phyloP scores from a whole-genome alignment of 2,797 vertebrate genomes.

The Loriculus beryllinus region DNA sequence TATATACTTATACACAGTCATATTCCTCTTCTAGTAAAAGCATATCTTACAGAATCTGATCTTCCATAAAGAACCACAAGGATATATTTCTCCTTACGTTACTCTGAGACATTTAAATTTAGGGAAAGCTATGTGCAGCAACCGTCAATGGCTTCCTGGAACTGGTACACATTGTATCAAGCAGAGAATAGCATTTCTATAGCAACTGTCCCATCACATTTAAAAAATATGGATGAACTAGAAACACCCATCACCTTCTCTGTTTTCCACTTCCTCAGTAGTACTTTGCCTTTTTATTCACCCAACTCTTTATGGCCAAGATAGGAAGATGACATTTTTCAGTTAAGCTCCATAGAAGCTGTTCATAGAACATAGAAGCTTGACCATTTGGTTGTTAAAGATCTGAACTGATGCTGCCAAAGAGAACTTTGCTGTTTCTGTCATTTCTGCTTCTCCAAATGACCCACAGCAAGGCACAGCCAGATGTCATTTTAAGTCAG shows the following conservation, averaged over 20 bases:
- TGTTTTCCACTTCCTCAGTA: not conserved
- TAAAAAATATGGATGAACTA: not conserved
- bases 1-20: not conserved
- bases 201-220: slow-evolving; percentile 7
- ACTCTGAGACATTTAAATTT: slow-evolving; percentile 13
- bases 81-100: not conserved
- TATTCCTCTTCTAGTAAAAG: not conserved
- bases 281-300: not conserved
- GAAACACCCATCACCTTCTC: not conserved
- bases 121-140: slow-evolving; percentile 8
- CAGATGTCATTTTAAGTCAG: not conserved
- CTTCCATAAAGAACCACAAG: not conserved
- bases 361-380: not conserved
- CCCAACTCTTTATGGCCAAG: not conserved
- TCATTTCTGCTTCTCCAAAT: not conserved
- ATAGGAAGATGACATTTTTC: not conserved
- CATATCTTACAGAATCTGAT: not conserved
- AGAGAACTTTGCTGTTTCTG: not conserved
- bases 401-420: not conserved
- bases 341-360: not conserved
- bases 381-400: not conserved
- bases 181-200: slow-evolving; percentile 46
- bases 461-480: not conserved
- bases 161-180: not conserved
- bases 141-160: not conserved